Evolutionary conservation across 2,888 invertebrate species (phyloP), one percentile per base, ranked within the genome.

Genomic region (Byasa hedistus): DNA sequence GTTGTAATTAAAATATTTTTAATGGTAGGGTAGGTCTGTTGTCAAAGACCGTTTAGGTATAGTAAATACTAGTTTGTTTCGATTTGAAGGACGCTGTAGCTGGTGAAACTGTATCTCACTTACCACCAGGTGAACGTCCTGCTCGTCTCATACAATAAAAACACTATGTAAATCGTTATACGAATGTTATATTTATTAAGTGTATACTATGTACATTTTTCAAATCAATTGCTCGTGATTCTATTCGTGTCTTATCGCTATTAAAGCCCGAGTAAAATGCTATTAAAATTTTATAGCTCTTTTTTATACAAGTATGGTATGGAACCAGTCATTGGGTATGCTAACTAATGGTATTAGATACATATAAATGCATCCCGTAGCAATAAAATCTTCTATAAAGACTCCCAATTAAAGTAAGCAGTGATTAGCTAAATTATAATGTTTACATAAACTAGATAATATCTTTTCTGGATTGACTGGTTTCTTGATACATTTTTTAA

Each of bases 271-370:
- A 60, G 44, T 55, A 59, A 56, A 36, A 51, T 21, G 36, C 22
- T 51, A 56, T 61, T 57, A 65, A 65, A 51, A 36, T 56, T 65
- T 65, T 61, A 65, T 56, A 51, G 27, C 61, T 60, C 60, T 59
- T 60, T 48, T 32, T 56, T 56, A 56, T 32, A 56, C 60, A 32
- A 55, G 44, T 44, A 44, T 44, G 44, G 19, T 52, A 32, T 23
- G 54, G 55, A 64, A 58, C 59, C 55, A 59, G 55, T 44, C 51
- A 36, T 22, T 27, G 58, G 54, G 44, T 44, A 44, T 44, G 17
- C 44, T 44, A 44, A 44, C 44, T 44, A 44, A 44, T 44, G 44
- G 44, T 59, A 27, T 27, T 24, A 48, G 48, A 44, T 51, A 24
- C 24, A 44, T 48, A 24, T 27, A 60, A 32, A 57, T 64, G 36